Percentiles rank a stretch among this genome's conserved stretches.
phyloP scores from a whole-genome alignment of 2,888 invertebrate genomes.

The Eristalis intricaria region DNA sequence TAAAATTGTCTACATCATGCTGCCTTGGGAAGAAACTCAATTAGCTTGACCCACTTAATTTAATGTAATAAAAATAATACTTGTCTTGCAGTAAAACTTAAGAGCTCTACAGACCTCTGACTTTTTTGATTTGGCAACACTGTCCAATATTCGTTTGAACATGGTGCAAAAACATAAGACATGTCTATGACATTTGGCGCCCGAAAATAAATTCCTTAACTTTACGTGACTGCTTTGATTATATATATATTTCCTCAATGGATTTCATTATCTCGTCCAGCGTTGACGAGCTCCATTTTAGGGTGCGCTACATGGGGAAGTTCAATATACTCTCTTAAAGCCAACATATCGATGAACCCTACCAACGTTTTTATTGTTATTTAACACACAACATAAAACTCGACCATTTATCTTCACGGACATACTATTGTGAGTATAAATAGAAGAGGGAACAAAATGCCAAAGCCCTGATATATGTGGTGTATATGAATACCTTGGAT shows the following conservation, averaged over 20 bases:
- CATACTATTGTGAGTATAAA: neutral
- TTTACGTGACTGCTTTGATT: neutral
- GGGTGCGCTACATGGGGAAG: conserved; percentile 15
- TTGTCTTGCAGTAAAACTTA: too few relatives aligned
- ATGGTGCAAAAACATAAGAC: too few relatives aligned
- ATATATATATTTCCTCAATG: neutral
- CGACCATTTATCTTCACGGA: neutral
- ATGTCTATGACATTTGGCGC: neutral
- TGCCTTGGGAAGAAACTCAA: too few relatives aligned
- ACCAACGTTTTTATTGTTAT: neutral
- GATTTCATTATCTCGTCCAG: neutral
- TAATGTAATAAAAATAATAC: too few relatives aligned
- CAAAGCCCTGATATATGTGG: neutral
- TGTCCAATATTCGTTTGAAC: too few relatives aligned
- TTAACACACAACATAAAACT: neutral
- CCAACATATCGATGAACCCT: neutral
- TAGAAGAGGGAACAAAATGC: neutral
- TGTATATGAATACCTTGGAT: neutral
- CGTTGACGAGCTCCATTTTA: neutral
- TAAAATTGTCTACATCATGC: too few relatives aligned
- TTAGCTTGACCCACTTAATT: too few relatives aligned
- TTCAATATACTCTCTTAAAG: conserved; percentile 8
- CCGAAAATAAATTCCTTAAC: neutral
- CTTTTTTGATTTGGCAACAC: too few relatives aligned
- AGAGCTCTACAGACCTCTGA: too few relatives aligned